Evolutionary conservation across 2,888 invertebrate genomes (phyloP), one percentile per base, ranked within the genome.

Genomic region (Augiades crinisus): DNA sequence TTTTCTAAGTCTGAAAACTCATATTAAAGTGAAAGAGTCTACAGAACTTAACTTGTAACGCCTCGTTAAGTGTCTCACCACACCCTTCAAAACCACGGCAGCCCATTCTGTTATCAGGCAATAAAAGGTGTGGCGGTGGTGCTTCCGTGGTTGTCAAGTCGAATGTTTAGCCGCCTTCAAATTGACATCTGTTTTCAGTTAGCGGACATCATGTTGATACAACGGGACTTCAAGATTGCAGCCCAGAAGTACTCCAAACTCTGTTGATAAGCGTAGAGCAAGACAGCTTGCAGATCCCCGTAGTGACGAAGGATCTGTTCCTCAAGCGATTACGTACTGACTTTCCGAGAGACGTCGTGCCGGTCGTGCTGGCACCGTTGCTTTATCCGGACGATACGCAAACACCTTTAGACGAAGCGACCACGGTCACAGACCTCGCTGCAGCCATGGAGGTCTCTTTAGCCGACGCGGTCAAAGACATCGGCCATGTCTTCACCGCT

Each of bases 401-500:
- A 82, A 76, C 85, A 70, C 81, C 90, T 59, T 84, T 90, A 61
- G 87, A 86, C 57, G 67, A 67, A 66, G 87, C 90, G 83, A 80
- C 87, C 60, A 78, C 85, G 47, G 84, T 83, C 60, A 87, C 72
- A 78, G 90, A 81, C 78, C 81, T 72, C 68, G 65, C 70, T 64
- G 66, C 75, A 31, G 76, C 75, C 74, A 72, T 74, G 91, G 93
- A 93, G 67, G 92, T 91, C 69, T 92, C 94, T 61, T 82, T 95
- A 75, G 94, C 95, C 60, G 96, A 96, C 71, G 90, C 96, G 70
- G 92, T 97, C 65, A 91, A 94, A 77, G 97, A 98, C 85, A 91
- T 96, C 72, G 96, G 97, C 51, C 96, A 95, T 81, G 91, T 92
- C 63, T 96, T 96, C 75, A 97, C 96, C 54, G 88, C 92, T 50